These are phyloP conservation scores for Lasioglossum villosulum DNA, from an alignment of 2,888 invertebrate genomes.

Conservation along the genomic window DNA sequence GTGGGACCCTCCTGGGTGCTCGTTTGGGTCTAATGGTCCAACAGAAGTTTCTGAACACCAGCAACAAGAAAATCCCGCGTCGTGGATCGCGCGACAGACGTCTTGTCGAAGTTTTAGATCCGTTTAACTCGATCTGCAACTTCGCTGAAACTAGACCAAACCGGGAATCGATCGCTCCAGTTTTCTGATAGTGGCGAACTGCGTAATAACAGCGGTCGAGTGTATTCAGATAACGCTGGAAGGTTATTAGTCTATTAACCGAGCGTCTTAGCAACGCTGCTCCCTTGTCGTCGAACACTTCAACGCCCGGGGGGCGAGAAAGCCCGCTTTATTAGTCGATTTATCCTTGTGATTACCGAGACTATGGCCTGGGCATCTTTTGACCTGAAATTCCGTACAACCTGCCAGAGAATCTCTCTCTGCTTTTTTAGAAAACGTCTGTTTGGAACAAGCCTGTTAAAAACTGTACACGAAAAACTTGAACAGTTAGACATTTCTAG, in stretches of 20 bases:
- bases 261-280: conserved; percentile 17
- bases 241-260: conserved; percentile 62
- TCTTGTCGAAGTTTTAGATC: conserved; percentile 48
- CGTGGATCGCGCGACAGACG: neutral
- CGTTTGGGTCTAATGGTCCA: neutral
- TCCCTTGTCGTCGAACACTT: conserved; percentile 30
- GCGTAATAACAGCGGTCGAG: conserved; percentile 61
- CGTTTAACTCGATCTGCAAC: conserved; percentile 55
- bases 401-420: neutral
- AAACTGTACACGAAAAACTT: too few relatives aligned
- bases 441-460: too few relatives aligned
- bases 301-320: conserved; percentile 34
- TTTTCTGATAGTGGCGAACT: conserved; percentile 64
- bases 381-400: conserved; percentile 11
- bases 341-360: conserved; percentile 34
- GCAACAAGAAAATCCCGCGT: neutral
- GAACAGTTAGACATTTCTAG: neutral
- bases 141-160: conserved; percentile 63
- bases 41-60: neutral
- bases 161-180: conserved; percentile 69
- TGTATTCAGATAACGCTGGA: conserved; percentile 66
- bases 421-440: too few relatives aligned
- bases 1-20: neutral
- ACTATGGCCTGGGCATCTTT: conserved; percentile 2
- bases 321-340: conserved; percentile 39